phyloP scores from a whole-genome alignment of 2,888 invertebrate genomes.

The Tetragonisca angustula region DNA sequence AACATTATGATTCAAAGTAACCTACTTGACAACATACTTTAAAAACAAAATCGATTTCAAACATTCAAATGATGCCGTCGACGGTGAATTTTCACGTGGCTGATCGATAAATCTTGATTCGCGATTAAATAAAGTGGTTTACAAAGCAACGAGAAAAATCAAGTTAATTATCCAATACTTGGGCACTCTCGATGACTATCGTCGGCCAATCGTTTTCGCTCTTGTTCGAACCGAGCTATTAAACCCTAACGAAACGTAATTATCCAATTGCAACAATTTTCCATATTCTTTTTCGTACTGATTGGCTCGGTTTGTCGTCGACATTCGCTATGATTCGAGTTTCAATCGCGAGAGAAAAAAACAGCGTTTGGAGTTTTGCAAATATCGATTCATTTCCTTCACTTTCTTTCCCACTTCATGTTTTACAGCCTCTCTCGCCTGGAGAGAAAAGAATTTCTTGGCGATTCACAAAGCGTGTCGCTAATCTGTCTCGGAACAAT shows the following conservation, averaged over 20 bases:
- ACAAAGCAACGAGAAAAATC: constrained; percentile 39
- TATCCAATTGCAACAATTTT: constrained; percentile 42
- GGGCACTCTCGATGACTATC: constrained; percentile 43
- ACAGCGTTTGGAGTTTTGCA: too few relatives aligned
- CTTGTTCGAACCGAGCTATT: constrained; percentile 37
- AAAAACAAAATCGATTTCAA: not conserved
- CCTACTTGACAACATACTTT: not conserved
- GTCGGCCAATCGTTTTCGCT: constrained; percentile 40
- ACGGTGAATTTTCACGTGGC: not conserved
- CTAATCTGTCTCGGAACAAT: not conserved
- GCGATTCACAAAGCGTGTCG: not conserved
- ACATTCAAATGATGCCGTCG: not conserved
- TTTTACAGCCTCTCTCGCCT: too few relatives aligned
- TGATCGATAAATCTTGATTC: constrained; percentile 27
- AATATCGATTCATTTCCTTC: too few relatives aligned
- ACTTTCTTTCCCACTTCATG: not conserved
- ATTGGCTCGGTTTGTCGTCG: constrained; percentile 13
- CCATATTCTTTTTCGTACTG: constrained; percentile 25
- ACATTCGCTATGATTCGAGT: not conserved
- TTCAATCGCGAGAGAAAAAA: not conserved
- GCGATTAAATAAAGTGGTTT: constrained; percentile 15
- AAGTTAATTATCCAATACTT: constrained; percentile 54
- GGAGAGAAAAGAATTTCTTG: not conserved
- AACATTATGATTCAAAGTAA: too few relatives aligned
- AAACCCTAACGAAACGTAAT: constrained; percentile 42